A percentile compares a stretch with the other conserved stretches of the same genome.
These are phyloP conservation scores for Nomada ruficornis DNA, from an alignment of 2,888 invertebrate genomes.

Conservation along the genomic window DNA sequence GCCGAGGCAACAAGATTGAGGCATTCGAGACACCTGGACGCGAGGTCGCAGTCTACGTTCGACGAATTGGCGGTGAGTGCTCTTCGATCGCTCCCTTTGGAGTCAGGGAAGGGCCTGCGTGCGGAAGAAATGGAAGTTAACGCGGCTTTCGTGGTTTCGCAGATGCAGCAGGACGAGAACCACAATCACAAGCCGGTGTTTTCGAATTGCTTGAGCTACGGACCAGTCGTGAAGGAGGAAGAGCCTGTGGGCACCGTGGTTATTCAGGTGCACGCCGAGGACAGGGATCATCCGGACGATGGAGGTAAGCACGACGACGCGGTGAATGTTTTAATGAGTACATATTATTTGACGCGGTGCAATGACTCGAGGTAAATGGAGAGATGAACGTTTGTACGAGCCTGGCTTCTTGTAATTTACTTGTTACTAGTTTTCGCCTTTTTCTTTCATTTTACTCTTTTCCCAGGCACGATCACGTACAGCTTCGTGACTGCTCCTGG, in stretches of 20 bases:
- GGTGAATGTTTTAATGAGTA: slow-evolving; percentile 81
- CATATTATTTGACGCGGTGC: slow-evolving; percentile 84
- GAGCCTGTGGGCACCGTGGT: slow-evolving; percentile 90
- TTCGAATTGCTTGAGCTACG: slow-evolving; percentile 92
- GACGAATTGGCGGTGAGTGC: slow-evolving; percentile 77
- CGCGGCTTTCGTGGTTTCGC: neutral
- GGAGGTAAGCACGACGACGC: slow-evolving; percentile 85
- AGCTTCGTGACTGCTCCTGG: slow-evolving; percentile 91
- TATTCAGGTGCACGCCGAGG: slow-evolving; percentile 90
- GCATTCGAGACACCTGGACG: slow-evolving; percentile 82
- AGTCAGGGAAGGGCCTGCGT: neutral
- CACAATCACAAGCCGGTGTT: slow-evolving; percentile 96
- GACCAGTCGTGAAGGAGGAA: slow-evolving; percentile 92
- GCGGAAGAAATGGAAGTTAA: neutral
- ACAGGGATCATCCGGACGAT: slow-evolving; percentile 90
- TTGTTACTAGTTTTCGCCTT: slow-evolving; percentile 70
- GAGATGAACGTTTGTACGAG: slow-evolving; percentile 84
- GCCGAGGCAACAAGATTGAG: slow-evolving; percentile 80
- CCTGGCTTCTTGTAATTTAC: slow-evolving; percentile 75
- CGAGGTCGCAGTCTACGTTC: slow-evolving; percentile 70
- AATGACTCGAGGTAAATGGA: slow-evolving; percentile 85
- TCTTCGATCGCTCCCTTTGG: slow-evolving; percentile 67
- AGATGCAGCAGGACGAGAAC: slow-evolving; percentile 76
- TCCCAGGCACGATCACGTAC: slow-evolving; percentile 90
- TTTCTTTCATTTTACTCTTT: neutral